Evolutionary conservation across 2,888 invertebrate genomes (phyloP).

Genomic region (Zhuqinia jingwanae): DNA sequence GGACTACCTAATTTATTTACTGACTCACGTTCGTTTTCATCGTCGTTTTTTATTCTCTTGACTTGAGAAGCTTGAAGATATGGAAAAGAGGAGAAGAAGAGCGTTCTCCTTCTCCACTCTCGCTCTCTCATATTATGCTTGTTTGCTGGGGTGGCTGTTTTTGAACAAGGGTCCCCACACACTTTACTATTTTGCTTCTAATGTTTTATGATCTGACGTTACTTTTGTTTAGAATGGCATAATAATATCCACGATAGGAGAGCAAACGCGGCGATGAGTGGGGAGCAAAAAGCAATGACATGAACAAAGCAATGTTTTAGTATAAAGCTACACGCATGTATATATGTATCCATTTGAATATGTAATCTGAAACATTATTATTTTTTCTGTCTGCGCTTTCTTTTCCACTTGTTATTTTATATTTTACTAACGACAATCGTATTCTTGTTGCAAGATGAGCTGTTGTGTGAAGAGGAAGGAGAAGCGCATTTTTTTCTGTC

Average conservation of each 20-base stretch:
- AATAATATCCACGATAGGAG: too few relatives aligned
- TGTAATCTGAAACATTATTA: slow-evolving; percentile 29
- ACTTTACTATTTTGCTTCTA: neutral
- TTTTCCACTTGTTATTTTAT: slow-evolving; percentile 26
- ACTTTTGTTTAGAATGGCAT: too few relatives aligned
- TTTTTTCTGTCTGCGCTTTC: neutral
- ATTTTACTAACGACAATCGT: neutral
- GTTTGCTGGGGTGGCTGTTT: slow-evolving; percentile 11
- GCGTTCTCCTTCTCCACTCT: too few relatives aligned
- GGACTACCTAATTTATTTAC: slow-evolving; percentile 57
- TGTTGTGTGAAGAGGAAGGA: neutral
- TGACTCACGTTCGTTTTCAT: slow-evolving; percentile 17
- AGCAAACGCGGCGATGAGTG: too few relatives aligned
- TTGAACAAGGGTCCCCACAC: slow-evolving; percentile 1
- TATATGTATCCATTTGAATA: neutral
- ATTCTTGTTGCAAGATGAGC: neutral
- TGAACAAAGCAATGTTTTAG: too few relatives aligned
- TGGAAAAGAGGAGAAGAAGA: too few relatives aligned
- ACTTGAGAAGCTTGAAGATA: slow-evolving; percentile 14
- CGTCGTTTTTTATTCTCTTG: slow-evolving; percentile 14
- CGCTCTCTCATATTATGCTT: neutral
- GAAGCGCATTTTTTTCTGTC: neutral
- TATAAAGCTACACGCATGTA: too few relatives aligned
- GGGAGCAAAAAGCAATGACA: too few relatives aligned
- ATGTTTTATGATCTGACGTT: slow-evolving; percentile 38